phyloP scores from a whole-genome alignment of 2,888 invertebrate species.

The Lottia gigantea region DNA sequence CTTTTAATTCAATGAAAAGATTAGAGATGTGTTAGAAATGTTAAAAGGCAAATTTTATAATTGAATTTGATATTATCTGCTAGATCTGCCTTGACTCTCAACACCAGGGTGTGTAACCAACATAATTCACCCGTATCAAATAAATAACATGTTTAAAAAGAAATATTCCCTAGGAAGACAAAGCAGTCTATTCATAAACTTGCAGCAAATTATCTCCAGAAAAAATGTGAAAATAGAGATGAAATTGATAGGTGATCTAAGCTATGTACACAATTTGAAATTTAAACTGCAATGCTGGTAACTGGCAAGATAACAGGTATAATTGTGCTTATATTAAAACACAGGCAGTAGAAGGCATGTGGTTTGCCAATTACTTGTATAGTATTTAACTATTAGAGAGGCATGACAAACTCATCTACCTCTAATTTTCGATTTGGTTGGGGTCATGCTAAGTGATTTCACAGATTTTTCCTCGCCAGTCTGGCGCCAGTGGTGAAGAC shows the following conservation, averaged over 20 bases:
- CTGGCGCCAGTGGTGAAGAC: constrained; percentile 33
- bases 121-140: no score
- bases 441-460: constrained; percentile 34
- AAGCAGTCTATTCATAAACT: no score
- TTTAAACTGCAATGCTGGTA: no score
- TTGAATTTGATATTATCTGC: neutral
- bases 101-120: no score
- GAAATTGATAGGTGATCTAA: no score
- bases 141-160: no score
- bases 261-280: no score
- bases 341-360: constrained; percentile 27
- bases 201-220: no score
- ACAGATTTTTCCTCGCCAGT: constrained; percentile 33
- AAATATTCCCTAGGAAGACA: no score
- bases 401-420: constrained; percentile 36
- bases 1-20: constrained; percentile 8
- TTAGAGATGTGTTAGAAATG: constrained; percentile 1
- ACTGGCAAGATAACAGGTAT: constrained; percentile 5
- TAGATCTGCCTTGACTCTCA: neutral
- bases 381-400: constrained; percentile 39
- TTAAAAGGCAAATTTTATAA: constrained; percentile 2
- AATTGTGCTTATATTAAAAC: constrained; percentile 12
- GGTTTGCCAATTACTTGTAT: constrained; percentile 40
- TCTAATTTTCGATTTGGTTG: constrained; percentile 32
- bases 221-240: no score